Evolutionary conservation across 2,797 vertebrate species (phyloP).

Genomic region (Microchirus variegatus): DNA sequence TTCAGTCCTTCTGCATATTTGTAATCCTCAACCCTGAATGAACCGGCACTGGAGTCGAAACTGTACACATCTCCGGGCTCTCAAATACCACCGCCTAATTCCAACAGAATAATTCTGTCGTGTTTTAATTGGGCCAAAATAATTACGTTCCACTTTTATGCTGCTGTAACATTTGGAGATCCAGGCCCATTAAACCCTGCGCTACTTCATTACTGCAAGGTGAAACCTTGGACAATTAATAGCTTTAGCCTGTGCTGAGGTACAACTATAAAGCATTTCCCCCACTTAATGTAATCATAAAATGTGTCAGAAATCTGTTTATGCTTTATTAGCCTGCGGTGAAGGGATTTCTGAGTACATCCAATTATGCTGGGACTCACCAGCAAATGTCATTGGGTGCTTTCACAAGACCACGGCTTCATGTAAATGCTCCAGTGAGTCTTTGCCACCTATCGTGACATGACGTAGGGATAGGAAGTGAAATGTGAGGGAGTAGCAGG

Average conservation of each 20-base stretch:
- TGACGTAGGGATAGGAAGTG: slow-evolving; percentile 22
- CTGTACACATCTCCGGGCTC: slow-evolving; percentile 24
- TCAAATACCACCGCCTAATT: slow-evolving; percentile 51
- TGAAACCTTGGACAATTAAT: slow-evolving; percentile 71
- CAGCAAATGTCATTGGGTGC: slow-evolving; percentile 55
- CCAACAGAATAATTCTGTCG: slow-evolving; percentile 57
- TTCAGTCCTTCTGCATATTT: slow-evolving; percentile 11
- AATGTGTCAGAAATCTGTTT: slow-evolving; percentile 69
- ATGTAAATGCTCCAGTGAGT: slow-evolving; percentile 36
- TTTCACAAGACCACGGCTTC: slow-evolving; percentile 44
- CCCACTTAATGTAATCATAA: slow-evolving; percentile 64
- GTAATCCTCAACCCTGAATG: slow-evolving; percentile 17
- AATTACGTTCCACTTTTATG: slow-evolving; percentile 61
- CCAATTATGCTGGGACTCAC: slow-evolving; percentile 54
- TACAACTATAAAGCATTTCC: slow-evolving; percentile 53
- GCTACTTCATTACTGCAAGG: slow-evolving; percentile 62
- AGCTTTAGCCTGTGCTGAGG: slow-evolving; percentile 53
- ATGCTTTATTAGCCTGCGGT: slow-evolving; percentile 60
- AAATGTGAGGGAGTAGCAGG: neutral
- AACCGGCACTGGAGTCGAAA: slow-evolving; percentile 22
- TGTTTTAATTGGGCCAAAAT: slow-evolving; percentile 68
- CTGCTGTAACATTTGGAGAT: slow-evolving; percentile 69
- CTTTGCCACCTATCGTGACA: slow-evolving; percentile 46
- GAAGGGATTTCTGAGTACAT: slow-evolving; percentile 58
- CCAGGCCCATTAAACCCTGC: slow-evolving; percentile 57